Percentiles rank a stretch among this genome's conserved stretches.
Conservation (phyloP, 1,140 invertebrate species). For the Stenopsyche tienmushanensis region DNA sequence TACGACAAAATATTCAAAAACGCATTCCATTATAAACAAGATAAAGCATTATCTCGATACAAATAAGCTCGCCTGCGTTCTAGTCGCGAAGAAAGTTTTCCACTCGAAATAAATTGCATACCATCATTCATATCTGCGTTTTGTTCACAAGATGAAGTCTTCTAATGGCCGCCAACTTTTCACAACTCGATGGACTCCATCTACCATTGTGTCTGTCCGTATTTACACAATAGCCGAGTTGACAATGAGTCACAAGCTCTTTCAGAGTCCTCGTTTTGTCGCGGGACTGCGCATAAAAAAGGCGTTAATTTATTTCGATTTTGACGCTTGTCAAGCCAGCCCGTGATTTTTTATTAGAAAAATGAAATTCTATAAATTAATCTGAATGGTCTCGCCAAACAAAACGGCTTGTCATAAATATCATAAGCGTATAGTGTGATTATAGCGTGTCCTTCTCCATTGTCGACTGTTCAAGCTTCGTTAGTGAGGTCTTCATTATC, state of each 20-base stretch:
- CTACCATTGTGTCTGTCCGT: background rate
- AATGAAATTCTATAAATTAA: conserved; percentile 8
- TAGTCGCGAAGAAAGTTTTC: too few relatives aligned
- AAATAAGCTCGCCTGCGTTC: too few relatives aligned
- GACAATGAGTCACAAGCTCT: background rate
- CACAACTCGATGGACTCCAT: background rate
- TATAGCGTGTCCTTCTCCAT: background rate
- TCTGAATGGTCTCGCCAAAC: background rate
- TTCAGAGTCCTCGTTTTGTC: background rate
- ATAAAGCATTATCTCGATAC: too few relatives aligned
- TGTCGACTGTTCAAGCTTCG: background rate
- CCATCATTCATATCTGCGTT: background rate
- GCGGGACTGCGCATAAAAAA: background rate
- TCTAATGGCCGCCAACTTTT: too few relatives aligned
- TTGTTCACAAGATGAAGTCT: background rate
- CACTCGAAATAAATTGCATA: too few relatives aligned
- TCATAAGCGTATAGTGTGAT: background rate
- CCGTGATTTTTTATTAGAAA: background rate
- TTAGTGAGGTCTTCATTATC: background rate
- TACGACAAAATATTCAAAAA: too few relatives aligned
- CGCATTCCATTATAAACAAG: too few relatives aligned
- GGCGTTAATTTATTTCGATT: background rate
- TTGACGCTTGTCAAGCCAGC: background rate
- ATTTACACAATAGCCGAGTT: background rate
- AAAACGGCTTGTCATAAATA: background rate